A percentile compares a stretch with the other conserved stretches of the same genome.
Evolutionary conservation across 2,888 invertebrate species (phyloP).

Genomic region (Perizoma affinitatum): DNA sequence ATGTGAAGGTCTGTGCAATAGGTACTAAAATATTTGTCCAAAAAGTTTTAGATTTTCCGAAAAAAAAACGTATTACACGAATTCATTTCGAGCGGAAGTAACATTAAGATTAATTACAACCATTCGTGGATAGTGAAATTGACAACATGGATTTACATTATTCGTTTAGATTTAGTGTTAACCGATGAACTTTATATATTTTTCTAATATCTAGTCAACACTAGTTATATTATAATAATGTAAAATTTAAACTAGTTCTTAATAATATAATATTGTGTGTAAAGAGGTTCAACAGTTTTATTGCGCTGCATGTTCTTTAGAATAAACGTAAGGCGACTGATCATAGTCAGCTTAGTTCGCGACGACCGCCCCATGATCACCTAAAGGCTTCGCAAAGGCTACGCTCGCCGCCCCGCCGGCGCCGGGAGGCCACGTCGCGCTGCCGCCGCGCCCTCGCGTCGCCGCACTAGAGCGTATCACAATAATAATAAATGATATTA

Average conservation of each 20-base stretch:
- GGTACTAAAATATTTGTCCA: conserved; percentile 13
- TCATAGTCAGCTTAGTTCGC: conserved; percentile 39
- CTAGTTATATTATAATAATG: conserved; percentile 40
- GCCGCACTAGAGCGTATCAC: conserved; percentile 44
- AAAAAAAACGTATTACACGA: conserved; percentile 21
- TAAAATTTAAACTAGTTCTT: conserved; percentile 42
- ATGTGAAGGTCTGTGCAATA: conserved; percentile 10
- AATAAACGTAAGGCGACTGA: conserved; percentile 43
- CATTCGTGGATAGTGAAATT: conserved; percentile 41
- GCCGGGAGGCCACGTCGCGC: conserved; percentile 19
- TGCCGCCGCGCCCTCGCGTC: conserved; percentile 21
- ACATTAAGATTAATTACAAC: conserved; percentile 41
- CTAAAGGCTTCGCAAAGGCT: conserved; percentile 26
- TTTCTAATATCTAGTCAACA: conserved; percentile 40
- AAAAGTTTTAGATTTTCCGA: conserved; percentile 10
- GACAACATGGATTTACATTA: conserved; percentile 41
- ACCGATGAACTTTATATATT: conserved; percentile 39
- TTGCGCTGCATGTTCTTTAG: conserved; percentile 43
- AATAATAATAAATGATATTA: conserved; percentile 54
- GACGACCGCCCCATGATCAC: conserved; percentile 39
- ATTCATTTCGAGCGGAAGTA: conserved; percentile 28
- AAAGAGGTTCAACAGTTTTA: conserved; percentile 41
- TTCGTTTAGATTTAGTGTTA: conserved; percentile 39
- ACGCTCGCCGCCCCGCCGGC: conserved; percentile 29
- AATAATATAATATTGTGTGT: conserved; percentile 41